A percentile compares a stretch with the other conserved stretches of the same genome.
Evolutionary conservation across 2,113 vertebrate species (phyloP).

Genomic region (Chitala chitala): DNA sequence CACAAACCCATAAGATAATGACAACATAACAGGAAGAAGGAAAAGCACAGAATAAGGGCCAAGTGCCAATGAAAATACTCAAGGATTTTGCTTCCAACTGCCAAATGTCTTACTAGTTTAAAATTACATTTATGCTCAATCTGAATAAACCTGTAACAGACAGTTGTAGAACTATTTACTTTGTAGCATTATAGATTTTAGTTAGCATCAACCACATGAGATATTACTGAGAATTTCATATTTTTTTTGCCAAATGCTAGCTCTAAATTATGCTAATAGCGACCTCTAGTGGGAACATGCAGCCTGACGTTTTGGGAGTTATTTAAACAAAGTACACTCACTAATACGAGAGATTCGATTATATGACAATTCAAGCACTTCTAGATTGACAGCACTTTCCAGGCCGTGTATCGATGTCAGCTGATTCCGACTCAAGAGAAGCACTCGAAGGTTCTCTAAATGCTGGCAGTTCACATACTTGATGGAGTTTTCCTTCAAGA

Average conservation of each 20-base stretch:
- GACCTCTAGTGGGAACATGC: slow-evolving; percentile 5
- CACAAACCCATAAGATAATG: background rate
- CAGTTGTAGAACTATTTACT: too few species aligned
- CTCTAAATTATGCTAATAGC: slow-evolving; percentile 23
- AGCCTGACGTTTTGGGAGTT: background rate
- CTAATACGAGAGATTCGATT: slow-evolving; percentile 84
- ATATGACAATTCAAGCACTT: slow-evolving; percentile 76
- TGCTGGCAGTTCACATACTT: slow-evolving; percentile 73
- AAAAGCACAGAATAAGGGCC: background rate
- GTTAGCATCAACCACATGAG: too few species aligned
- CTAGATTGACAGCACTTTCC: slow-evolving; percentile 70
- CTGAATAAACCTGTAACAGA: too few species aligned
- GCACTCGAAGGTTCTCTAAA: slow-evolving; percentile 67
- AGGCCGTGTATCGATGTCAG: slow-evolving; percentile 81
- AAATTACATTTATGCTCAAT: too few species aligned
- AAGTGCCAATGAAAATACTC: background rate
- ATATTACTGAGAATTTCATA: too few species aligned
- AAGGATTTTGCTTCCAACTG: too few species aligned
- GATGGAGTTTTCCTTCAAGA: slow-evolving; percentile 79
- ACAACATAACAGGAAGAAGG: background rate
- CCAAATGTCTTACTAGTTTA: too few species aligned
- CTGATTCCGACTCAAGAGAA: slow-evolving; percentile 74
- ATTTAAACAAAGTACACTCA: slow-evolving; percentile 56
- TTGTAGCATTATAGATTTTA: too few species aligned
- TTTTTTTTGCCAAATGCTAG: background rate